Conservation (phyloP, 53 echinoderm and acorn worm species). For the Stichopus horrens region DNA sequence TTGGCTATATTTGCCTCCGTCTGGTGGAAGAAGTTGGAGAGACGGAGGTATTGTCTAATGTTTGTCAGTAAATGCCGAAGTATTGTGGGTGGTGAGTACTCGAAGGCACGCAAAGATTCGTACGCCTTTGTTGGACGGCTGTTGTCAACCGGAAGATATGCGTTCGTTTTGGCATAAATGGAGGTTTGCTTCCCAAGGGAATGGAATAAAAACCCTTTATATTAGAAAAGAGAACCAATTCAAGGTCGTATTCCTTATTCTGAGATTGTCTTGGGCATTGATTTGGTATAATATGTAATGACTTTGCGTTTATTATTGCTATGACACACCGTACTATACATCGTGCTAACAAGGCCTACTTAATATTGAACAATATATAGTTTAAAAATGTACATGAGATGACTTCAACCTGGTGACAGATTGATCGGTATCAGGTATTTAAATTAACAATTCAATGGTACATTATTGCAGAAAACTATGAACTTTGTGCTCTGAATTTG, state of each 20-base stretch:
- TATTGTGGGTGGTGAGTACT: background rate
- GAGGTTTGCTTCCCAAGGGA: background rate
- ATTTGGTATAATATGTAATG: background rate
- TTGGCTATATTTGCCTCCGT: conserved; percentile 14
- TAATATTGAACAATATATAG: no score
- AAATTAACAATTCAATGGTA: no score
- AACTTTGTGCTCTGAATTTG: no score
- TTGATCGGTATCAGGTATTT: no score
- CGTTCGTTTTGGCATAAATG: background rate
- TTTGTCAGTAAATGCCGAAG: background rate
- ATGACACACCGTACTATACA: no score
- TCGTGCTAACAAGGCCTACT: no score
- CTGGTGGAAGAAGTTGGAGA: background rate
- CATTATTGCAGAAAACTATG: no score
- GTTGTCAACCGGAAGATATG: background rate
- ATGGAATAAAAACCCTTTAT: no score
- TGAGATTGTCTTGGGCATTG: background rate
- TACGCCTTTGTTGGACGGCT: background rate
- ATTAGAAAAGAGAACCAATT: no score
- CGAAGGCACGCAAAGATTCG: background rate
- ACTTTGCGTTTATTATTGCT: no score
- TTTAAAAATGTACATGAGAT: no score
- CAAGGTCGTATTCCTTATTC: background rate
- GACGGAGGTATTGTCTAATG: background rate
- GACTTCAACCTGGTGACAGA: no score